Base-by-base conservation (phyloP, 2,888 invertebrate species). In the Tetranychus truncatus region DNA sequence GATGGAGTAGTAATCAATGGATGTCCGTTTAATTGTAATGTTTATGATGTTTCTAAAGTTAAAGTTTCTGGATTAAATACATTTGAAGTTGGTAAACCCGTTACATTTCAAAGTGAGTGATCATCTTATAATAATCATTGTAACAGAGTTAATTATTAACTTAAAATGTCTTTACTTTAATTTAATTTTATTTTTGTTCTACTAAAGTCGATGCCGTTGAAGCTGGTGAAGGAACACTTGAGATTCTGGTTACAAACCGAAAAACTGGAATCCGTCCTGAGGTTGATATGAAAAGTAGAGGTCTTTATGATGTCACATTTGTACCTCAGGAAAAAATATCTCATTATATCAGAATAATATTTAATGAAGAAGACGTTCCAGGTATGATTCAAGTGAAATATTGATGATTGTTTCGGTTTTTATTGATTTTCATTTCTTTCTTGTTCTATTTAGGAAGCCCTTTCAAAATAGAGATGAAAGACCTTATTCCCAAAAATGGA, bases 11-110 rank as follows among this genome's bases (percentile, higher is more conserved):
- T 91, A 74, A 89, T 95, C 24, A 55, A 65, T 4, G 94, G 94
- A 1, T 93, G 93, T 24, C 95, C 95, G 0, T 94, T 93, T 83
- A 90, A 90, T 24, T 95, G 95, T 83, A 93, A 95, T 82, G 92
- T 94, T 66, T 95, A 94, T 80, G 94, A 95, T 82, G 93, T 95
- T 0, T 88, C 82, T 24, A 83, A 84, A 79, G 85, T 87, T 44
- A 82, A 83, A 79, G 84, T 87, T 66, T 83, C 84, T 20, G 84
- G 84, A 65, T 80, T 85, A 74, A 72, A 65, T 34, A 77, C 80
- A 77, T 79, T 80, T 78, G 78, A 81, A 73, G 80, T 83, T 11
- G 81, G 82, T 55, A 81, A 81, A 75, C 81, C 81, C 7, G 81
- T 81, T 71, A 82, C 81, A 74, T 83, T 84, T 78, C 80, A 80